Evolutionary conservation across 2,113 vertebrate species (phyloP).

Genomic region (Rhadina sibilatrix): DNA sequence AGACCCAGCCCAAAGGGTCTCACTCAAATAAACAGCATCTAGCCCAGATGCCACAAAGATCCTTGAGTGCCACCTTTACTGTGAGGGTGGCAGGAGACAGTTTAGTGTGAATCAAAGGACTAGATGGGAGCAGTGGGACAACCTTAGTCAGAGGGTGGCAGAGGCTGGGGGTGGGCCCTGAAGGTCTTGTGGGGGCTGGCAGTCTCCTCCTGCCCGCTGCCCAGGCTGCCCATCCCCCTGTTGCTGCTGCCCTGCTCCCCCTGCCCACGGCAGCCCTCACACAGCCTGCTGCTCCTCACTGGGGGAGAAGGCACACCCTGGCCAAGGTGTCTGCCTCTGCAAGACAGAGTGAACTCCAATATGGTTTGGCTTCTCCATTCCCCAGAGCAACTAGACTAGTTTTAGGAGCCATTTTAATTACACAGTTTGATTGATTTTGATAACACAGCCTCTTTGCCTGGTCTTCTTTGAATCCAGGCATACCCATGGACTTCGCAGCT

Average conservation of each 20-base stretch:
- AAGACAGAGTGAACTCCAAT: not conserved
- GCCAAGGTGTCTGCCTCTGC: not conserved
- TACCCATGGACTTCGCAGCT: not conserved
- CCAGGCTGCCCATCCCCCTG: not conserved
- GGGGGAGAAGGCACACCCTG: not conserved
- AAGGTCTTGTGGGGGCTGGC: rapidly evolving
- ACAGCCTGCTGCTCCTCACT: not conserved
- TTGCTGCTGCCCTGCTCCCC: not conserved
- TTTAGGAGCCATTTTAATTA: not conserved
- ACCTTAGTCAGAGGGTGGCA: not conserved
- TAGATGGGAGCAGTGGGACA: not conserved
- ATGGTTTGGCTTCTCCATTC: not conserved
- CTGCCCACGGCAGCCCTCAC: rapidly evolving
- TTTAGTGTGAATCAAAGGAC: not conserved
- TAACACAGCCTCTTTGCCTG: not conserved
- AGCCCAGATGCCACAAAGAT: not conserved
- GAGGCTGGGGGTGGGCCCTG: not conserved
- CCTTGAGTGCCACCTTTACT: not conserved
- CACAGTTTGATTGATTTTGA: not conserved
- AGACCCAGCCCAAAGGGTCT: not conserved
- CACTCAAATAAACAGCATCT: not conserved
- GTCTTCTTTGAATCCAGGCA: not conserved
- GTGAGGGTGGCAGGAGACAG: not conserved
- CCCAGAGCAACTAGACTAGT: not conserved
- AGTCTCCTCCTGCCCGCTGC: rapidly evolving